phyloP scores from a whole-genome alignment of 2,797 vertebrate genomes.

The Phyllotis vaccarum region DNA sequence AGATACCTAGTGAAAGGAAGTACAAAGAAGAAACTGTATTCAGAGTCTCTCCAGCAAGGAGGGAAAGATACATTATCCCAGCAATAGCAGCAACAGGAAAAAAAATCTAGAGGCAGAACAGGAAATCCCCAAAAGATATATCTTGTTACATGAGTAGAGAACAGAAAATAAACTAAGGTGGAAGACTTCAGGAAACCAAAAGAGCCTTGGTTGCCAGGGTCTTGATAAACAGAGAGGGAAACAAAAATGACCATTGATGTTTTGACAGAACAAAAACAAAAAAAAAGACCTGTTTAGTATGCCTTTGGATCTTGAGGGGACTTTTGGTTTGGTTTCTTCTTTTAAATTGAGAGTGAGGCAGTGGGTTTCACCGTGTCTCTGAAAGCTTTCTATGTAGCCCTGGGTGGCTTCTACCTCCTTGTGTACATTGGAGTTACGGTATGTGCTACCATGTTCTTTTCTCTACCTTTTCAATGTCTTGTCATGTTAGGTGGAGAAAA shows the following conservation, averaged over 20 bases:
- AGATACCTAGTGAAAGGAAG: conserved; percentile 62
- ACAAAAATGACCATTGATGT: conserved; percentile 41
- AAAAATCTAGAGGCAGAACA: conserved; percentile 69
- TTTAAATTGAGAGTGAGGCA: background rate
- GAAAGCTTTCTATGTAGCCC: background rate
- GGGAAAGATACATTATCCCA: background rate
- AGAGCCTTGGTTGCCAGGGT: background rate
- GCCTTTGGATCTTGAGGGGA: background rate
- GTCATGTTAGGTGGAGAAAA: conserved; percentile 57
- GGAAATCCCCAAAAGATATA: conserved; percentile 67
- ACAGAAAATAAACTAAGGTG: conserved; percentile 77
- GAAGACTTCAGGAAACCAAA: conserved; percentile 58
- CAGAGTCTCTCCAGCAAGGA: conserved; percentile 14
- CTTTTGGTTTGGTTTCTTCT: background rate
- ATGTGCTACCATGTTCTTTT: background rate
- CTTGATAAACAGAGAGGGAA: conserved; percentile 55
- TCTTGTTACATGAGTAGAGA: conserved; percentile 70
- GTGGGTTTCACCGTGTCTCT: background rate
- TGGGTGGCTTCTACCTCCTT: background rate
- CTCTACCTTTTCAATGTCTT: conserved; percentile 43
- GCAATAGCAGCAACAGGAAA: conserved; percentile 6
- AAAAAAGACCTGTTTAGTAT: conserved; percentile 32
- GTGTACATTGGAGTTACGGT: background rate
- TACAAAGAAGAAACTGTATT: conserved; percentile 61
- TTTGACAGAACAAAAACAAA: conserved; percentile 41